phyloP scores from a whole-genome alignment of 2,797 vertebrate genomes.

The Neosilurus hyrtlii region DNA sequence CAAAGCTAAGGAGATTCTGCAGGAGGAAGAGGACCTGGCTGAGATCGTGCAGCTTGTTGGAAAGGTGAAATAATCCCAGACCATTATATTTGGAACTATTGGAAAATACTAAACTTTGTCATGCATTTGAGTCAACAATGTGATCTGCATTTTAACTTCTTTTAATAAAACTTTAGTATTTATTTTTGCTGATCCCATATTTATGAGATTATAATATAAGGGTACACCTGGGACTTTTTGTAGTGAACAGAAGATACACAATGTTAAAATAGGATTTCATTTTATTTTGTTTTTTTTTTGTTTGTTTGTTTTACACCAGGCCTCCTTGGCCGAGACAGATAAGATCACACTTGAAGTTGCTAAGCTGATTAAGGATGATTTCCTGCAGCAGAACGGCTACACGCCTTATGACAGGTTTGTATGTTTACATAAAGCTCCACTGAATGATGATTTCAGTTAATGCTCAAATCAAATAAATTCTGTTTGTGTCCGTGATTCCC shows the following conservation, averaged over 20 bases:
- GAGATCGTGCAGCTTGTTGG: conserved; percentile 98
- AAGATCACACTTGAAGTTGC: conserved; percentile 98
- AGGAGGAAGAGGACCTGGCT: conserved; percentile 96
- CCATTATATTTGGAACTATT: not conserved
- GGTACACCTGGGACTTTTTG: not conserved
- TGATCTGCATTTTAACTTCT: not conserved
- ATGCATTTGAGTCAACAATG: not conserved
- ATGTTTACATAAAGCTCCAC: not conserved
- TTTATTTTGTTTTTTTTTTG: not conserved
- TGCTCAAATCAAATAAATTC: not conserved
- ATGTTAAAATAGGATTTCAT: no score
- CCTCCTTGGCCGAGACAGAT: conserved; percentile 94
- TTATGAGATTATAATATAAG: not conserved
- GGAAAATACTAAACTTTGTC: not conserved
- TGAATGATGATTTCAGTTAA: not conserved
- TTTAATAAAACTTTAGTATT: not conserved
- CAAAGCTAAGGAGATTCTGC: conserved; percentile 96
- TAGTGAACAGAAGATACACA: not conserved
- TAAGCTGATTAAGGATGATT: conserved; percentile 97
- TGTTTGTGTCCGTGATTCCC: not conserved
- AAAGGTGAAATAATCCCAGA: conserved; percentile 74
- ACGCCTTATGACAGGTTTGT: conserved; percentile 91
- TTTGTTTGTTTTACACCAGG: conserved; percentile 65
- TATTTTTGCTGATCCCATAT: not conserved
- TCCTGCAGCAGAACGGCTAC: conserved; percentile 97